Base-by-base conservation (phyloP, 2,888 invertebrate species). In the Bursaphelenchus okinawaensis region DNA sequence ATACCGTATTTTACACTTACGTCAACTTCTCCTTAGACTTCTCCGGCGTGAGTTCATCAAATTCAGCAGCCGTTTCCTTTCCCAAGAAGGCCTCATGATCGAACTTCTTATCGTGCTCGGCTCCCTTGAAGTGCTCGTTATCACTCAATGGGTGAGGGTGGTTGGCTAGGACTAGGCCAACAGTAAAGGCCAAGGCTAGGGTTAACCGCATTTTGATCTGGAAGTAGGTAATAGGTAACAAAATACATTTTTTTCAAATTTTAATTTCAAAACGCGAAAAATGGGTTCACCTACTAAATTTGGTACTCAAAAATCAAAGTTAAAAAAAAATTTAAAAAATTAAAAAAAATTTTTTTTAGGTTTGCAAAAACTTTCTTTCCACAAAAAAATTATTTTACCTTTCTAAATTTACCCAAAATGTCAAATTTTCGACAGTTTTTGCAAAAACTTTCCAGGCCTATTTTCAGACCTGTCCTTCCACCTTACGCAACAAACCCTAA, bases 21-120 rank as follows among this genome's bases (percentile, higher is more conserved):
- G 79, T 83, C 27, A 98, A 86, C 81, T 93, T 87, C 63, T 91
- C 87, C 80, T 90, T 90, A 84, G 94, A 94, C 83, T 98, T 95
- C 84, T 96, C 94, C 2, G 95, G 95, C 0, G 90, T 87, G 54
- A 98, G 86, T 77, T 94, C 90, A 83, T 95, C 93, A 83, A 95
- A 98, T 4, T 91, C 89, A 82, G 92, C 91, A 0, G 95, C 92
- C 12, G 86, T 85, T 72, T 93, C 92, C 82, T 93, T 91, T 0
- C 96, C 96, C 12, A 98, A 86, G 83, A 98, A 96, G 0, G 94
- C 93, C 57, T 71, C 71, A 28, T 71, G 71, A 57, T 71, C 71
- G 23, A 62, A 74, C 24, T 73, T 73, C 22, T 58, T 19, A 52
- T 73, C 71, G 52, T 71, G 70, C 28, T 71, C 69, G 28, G 29